Percentiles rank a stretch among this genome's conserved stretches.
Evolutionary conservation across 2,888 invertebrate species (phyloP).

Genomic region (Omphaloscelis lunosa): DNA sequence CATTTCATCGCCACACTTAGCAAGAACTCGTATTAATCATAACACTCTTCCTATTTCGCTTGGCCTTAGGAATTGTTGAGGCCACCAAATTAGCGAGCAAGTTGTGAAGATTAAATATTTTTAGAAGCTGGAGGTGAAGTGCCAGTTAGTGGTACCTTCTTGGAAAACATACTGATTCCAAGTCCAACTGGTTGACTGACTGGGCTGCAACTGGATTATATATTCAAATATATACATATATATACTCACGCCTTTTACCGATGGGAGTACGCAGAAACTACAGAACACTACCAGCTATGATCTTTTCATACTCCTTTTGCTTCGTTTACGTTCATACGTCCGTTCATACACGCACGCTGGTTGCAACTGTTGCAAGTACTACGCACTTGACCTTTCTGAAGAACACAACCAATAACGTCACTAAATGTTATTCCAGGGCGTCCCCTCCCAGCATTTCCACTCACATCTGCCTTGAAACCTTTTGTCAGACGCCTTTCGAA

Average conservation of each 20-base stretch:
- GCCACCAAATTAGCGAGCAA: constrained; percentile 29
- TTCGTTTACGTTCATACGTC: too few species aligned
- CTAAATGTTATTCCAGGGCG: not conserved
- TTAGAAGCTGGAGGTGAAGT: not conserved
- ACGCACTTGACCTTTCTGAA: not conserved
- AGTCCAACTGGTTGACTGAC: not conserved
- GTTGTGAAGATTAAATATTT: not conserved
- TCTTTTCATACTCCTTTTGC: not conserved
- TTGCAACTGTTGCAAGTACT: not conserved
- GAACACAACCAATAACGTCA: not conserved
- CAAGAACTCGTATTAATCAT: constrained; percentile 68
- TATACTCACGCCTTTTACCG: too few species aligned
- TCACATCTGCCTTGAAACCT: not conserved
- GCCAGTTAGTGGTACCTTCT: not conserved
- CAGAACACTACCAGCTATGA: not conserved
- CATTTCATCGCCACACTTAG: constrained; percentile 51
- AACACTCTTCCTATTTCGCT: constrained; percentile 54
- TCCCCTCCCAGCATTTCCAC: not conserved
- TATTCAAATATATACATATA: too few species aligned
- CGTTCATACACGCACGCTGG: not conserved
- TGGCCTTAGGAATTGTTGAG: constrained; percentile 24
- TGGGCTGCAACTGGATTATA: not conserved
- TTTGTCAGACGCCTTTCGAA: not conserved
- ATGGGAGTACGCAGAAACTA: not conserved
- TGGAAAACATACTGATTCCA: not conserved